Percentiles rank a stretch among this genome's conserved stretches.
These are phyloP conservation scores for Poecilus cupreus DNA, from an alignment of 2,888 invertebrate genomes.

Conservation along the genomic window DNA sequence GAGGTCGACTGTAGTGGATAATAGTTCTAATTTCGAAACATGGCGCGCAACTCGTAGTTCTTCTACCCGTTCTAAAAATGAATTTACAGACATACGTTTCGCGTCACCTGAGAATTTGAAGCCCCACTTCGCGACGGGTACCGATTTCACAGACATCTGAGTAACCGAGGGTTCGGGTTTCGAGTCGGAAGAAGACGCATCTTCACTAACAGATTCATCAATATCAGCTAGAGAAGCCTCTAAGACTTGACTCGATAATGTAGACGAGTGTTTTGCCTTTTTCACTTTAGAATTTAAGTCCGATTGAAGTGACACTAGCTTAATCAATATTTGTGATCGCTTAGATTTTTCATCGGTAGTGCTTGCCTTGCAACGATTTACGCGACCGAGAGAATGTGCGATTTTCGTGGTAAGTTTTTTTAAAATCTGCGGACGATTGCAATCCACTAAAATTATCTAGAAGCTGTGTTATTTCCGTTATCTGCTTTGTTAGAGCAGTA, in stretches of 20 bases:
- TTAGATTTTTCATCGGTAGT: too few species aligned
- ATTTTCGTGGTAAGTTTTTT: too few species aligned
- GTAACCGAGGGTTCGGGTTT: not conserved
- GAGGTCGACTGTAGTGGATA: not conserved
- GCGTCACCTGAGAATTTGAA: slow-evolving; percentile 3
- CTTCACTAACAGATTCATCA: not conserved
- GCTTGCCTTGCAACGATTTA: too few species aligned
- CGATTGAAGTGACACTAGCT: too few species aligned
- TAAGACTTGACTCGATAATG: not conserved
- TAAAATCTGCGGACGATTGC: not conserved
- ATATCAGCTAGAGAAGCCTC: not conserved
- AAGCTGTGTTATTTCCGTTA: not conserved
- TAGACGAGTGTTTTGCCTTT: too few species aligned
- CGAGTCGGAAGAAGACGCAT: not conserved
- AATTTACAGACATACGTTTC: not conserved
- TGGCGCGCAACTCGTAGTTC: not conserved
- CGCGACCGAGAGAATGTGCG: too few species aligned
- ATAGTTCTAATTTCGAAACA: not conserved
- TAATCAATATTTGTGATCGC: too few species aligned
- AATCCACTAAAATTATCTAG: not conserved
- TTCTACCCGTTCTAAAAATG: slow-evolving; percentile 21
- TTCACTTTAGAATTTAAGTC: too few species aligned
- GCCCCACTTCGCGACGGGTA: not conserved
- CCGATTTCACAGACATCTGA: too few species aligned
- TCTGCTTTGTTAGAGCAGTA: not conserved